These are phyloP conservation scores for Eleginops maclovinus DNA, from an alignment of 2,113 vertebrate species.

Conservation along the genomic window DNA sequence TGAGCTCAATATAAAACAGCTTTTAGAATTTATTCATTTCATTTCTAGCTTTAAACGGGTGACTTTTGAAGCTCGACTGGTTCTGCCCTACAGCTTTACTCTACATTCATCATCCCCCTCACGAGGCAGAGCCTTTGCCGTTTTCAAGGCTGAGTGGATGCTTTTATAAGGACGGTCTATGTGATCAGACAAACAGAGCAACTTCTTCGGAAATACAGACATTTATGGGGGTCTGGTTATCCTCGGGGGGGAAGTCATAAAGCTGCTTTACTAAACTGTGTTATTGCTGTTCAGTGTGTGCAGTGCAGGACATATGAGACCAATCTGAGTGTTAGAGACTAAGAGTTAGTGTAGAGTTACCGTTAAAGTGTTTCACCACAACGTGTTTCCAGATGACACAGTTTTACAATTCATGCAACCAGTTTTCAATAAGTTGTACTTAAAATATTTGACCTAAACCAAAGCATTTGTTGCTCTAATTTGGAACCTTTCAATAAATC, in stretches of 20 bases:
- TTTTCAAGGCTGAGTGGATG: conserved; percentile 31
- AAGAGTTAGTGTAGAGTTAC: background rate
- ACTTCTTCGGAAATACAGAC: conserved; percentile 8
- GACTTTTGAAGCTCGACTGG: conserved; percentile 45
- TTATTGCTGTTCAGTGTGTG: no score
- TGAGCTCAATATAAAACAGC: background rate
- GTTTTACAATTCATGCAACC: background rate
- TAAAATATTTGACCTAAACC: background rate
- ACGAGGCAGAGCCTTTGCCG: conserved; percentile 25
- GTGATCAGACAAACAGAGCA: conserved; percentile 3
- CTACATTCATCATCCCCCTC: conserved; percentile 45
- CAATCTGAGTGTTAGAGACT: background rate
- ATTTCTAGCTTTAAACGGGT: conserved; percentile 26
- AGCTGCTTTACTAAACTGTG: background rate
- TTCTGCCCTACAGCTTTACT: conserved; percentile 13
- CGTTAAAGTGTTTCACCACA: no score
- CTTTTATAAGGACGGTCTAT: conserved; percentile 18
- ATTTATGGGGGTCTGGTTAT: background rate
- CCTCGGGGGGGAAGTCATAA: background rate
- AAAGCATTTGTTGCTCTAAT: background rate
- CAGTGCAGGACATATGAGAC: no score
- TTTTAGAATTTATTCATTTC: conserved; percentile 11
- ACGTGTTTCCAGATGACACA: background rate
- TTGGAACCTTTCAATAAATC: background rate
- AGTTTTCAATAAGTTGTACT: background rate